Evolutionary conservation across 2,113 vertebrate species (phyloP).

Genomic region (Lipotes vexillifer): DNA sequence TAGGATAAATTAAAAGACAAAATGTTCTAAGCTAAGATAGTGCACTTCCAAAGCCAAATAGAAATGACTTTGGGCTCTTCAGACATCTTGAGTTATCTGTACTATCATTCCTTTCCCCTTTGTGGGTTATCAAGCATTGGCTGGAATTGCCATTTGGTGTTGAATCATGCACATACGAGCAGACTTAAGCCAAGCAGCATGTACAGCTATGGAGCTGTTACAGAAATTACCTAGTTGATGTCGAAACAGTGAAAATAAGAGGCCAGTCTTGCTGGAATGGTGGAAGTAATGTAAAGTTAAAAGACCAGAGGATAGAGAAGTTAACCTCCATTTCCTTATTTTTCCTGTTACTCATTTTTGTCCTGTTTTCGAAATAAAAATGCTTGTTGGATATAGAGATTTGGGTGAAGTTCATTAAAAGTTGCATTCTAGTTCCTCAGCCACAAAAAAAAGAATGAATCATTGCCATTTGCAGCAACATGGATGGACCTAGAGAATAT

Average conservation of each 20-base stretch:
- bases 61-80: background rate
- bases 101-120: background rate
- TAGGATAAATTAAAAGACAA: constrained; percentile 5
- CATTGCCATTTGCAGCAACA: background rate
- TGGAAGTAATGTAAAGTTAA: constrained; percentile 2
- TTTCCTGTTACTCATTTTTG: constrained; percentile 29
- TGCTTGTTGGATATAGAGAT: background rate
- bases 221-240: constrained; percentile 46
- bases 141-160: constrained; percentile 15
- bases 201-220: constrained; percentile 20
- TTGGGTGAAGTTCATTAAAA: constrained; percentile 62
- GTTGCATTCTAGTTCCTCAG: background rate
- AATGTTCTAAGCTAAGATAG: background rate
- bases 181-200: constrained; percentile 26
- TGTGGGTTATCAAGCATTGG: background rate
- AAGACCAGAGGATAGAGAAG: background rate
- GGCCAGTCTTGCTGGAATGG: constrained; percentile 18
- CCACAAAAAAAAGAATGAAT: background rate
- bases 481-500: background rate
- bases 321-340: background rate
- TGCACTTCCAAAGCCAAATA: background rate
- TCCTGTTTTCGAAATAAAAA: constrained; percentile 65
- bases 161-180: background rate
- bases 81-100: background rate
- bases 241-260: constrained; percentile 41